Conservation (phyloP, 2,797 vertebrate genomes). For the Stomatorhinus walkeri region DNA sequence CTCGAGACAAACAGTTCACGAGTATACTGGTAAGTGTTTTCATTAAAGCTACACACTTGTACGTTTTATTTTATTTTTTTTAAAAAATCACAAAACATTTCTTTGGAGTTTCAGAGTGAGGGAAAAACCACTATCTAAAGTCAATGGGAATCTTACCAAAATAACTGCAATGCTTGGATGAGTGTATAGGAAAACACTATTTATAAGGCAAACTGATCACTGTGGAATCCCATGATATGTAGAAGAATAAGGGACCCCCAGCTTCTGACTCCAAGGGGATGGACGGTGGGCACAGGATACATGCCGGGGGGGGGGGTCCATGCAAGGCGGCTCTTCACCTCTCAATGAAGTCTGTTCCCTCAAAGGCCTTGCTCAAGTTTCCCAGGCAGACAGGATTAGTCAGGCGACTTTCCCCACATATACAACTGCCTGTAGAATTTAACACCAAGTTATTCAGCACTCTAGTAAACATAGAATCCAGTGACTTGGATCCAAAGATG, state of each 20-base stretch:
- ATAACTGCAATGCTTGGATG: constrained; percentile 26
- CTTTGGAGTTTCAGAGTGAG: constrained; percentile 43
- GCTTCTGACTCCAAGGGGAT: constrained; percentile 26
- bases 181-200: constrained; percentile 20
- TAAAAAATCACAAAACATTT: neutral
- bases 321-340: neutral
- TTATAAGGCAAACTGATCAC: constrained; percentile 47
- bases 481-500: neutral
- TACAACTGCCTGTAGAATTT: neutral
- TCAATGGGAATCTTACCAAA: constrained; percentile 27
- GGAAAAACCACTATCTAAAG: neutral
- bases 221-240: constrained; percentile 37
- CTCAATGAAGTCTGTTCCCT: neutral
- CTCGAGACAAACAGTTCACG: neutral
- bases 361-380: neutral
- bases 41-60: constrained; percentile 27
- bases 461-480: neutral
- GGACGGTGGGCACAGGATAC: constrained; percentile 20
- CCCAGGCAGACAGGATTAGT: neutral
- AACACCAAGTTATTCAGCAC: neutral
- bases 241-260: constrained; percentile 33
- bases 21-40: neutral
- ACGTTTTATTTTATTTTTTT: neutral
- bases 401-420: neutral
- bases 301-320: neutral